A percentile compares a stretch with the other conserved stretches of the same genome.
Evolutionary conservation across 1,140 invertebrate genomes (phyloP).

Genomic region (Drosophila ercepeae): DNA sequence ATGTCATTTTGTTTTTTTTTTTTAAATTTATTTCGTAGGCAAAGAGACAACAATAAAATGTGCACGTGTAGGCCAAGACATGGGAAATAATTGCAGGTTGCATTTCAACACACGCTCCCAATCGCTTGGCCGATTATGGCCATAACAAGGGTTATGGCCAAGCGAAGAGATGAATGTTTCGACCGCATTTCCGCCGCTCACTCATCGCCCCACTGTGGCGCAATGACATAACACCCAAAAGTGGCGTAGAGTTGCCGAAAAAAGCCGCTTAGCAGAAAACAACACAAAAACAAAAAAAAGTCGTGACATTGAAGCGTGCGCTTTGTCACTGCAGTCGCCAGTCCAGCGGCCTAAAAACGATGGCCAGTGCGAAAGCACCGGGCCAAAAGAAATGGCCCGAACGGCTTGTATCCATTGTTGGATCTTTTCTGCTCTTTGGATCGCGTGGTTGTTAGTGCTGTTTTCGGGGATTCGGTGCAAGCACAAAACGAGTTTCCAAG

Average conservation of each 20-base stretch:
- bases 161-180: slow-evolving; percentile 25
- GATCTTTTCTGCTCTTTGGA: slow-evolving; percentile 7
- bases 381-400: slow-evolving; percentile 55
- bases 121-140: slow-evolving; percentile 15
- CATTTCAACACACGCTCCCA: slow-evolving; percentile 55
- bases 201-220: slow-evolving; percentile 27
- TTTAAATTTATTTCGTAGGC: slow-evolving; percentile 13
- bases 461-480: slow-evolving; percentile 43
- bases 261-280: slow-evolving; percentile 12
- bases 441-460: slow-evolving; percentile 21
- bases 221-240: slow-evolving; percentile 62
- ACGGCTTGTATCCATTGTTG: slow-evolving; percentile 63
- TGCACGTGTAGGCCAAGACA: slow-evolving; percentile 26
- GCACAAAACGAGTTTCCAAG: slow-evolving; percentile 44
- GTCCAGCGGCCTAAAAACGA: slow-evolving; percentile 56
- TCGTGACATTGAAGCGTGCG: slow-evolving; percentile 30
- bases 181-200: slow-evolving; percentile 53
- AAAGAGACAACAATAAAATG: slow-evolving; percentile 14
- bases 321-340: slow-evolving; percentile 26
- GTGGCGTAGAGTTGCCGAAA: slow-evolving; percentile 58
- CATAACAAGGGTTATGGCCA: slow-evolving; percentile 19
- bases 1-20: slow-evolving; percentile 3
- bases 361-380: slow-evolving; percentile 26
- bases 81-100: slow-evolving; percentile 54
- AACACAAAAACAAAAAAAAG: slow-evolving; percentile 21